A percentile compares a stretch with the other conserved stretches of the same genome.
Conservation (phyloP, 2,113 vertebrate genomes). For the Tachysurus vachellii region DNA sequence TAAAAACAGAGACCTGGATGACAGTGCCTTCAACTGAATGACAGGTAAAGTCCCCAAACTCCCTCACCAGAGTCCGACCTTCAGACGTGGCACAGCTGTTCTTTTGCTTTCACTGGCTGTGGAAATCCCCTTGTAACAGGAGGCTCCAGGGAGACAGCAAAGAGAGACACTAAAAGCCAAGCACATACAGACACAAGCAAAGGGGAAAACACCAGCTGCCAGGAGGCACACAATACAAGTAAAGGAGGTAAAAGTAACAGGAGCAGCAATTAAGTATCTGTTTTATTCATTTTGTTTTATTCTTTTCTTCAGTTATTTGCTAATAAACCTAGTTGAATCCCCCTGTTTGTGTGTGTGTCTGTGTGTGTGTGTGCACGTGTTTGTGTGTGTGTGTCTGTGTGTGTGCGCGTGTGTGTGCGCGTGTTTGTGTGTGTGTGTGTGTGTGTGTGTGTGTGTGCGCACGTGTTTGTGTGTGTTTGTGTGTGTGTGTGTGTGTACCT, state of each 20-base stretch:
- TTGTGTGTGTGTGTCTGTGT: not conserved
- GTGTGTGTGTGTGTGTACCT: not conserved
- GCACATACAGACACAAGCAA: constrained; percentile 7
- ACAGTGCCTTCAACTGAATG: constrained; percentile 28
- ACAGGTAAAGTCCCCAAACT: constrained; percentile 43
- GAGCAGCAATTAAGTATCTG: not conserved
- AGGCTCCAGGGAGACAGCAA: constrained; percentile 30
- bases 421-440: not conserved
- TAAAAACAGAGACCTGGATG: not conserved
- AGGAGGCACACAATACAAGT: not conserved
- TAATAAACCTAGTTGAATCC: not conserved
- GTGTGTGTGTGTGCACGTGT: not conserved
- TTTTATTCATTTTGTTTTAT: constrained; percentile 8
- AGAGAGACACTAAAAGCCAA: constrained; percentile 34
- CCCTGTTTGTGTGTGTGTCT: not conserved
- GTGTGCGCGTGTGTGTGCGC: no score
- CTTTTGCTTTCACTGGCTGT: constrained; percentile 30
- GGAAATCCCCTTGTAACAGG: constrained; percentile 35
- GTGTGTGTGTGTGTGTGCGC: not conserved
- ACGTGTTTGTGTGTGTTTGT: not conserved
- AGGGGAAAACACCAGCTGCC: constrained; percentile 29
- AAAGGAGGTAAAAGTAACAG: constrained; percentile 11
- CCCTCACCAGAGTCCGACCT: constrained; percentile 20
- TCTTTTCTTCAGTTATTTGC: constrained; percentile 11
- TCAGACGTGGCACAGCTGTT: constrained; percentile 18